Evolutionary conservation across 1,140 invertebrate species (phyloP), one percentile per base, ranked within the genome.

Genomic region (Drosophila bocqueti): DNA sequence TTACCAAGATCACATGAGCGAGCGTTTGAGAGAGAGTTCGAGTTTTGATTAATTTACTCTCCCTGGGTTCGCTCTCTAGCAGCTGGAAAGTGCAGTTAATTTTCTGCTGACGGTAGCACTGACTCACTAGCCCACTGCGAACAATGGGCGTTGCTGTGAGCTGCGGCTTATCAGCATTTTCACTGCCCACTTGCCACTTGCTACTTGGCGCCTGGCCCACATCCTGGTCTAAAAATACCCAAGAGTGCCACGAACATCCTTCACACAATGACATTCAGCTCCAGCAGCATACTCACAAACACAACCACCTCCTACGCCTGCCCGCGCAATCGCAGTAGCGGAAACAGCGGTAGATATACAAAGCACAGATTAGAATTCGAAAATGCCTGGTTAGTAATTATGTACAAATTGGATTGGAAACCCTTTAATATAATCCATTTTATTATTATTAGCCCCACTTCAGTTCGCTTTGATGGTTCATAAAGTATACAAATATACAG

Each of bases 281-380:
- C 40, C 16, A 24, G 55, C 34, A 65, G 55, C 40, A 65, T 40
- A 66, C 57, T 60, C 50, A 43, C 66, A n/a, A 29, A 64, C 47
- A 42, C 42, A 42, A 60, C 43, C 68, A 60, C 43, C 68, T 50
- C 43, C 34, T 36, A 73, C 34, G 54, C 47, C 58, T 65, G 10
- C 49, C 63, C 73, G 84, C 84, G 84, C 84, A 89, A 84, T 50
- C 84, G 71, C 85, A 81, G 78, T 81, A 45, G 47, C 34, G 15
- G 47, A 57, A 81, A 81, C 75, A 74, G 77, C 78, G 72, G 74
- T 78, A 79, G 73, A 89, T 81, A 84, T 79, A 68, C 45, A 52
- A 29, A 54, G 62, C 45, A 38, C 43, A 79, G 18, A 62, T 47
- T 79, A 72, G 54, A 59, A 54, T 46, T 18, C 31, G 10, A n/a